Percentiles rank a stretch among this genome's conserved stretches.
Evolutionary conservation across 1,140 invertebrate genomes (phyloP).

Genomic region (Fopius arisanus): DNA sequence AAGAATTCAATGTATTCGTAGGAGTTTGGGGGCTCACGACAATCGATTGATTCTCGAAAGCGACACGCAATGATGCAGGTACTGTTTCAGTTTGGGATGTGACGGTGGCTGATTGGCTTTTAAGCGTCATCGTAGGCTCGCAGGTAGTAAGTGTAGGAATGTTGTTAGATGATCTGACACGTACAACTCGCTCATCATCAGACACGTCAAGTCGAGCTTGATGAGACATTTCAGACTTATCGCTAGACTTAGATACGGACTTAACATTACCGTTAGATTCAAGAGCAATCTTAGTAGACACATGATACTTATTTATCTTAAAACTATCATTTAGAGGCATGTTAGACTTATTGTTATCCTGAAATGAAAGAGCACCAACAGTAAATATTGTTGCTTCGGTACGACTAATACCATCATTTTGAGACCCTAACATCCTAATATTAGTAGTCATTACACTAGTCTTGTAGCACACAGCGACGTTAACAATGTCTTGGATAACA

Average conservation of each 20-base stretch:
- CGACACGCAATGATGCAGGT: constrained; percentile 56
- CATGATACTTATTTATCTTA: constrained; percentile 55
- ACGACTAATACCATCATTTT: constrained; percentile 64
- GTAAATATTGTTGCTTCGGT: constrained; percentile 66
- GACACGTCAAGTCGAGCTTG: constrained; percentile 48
- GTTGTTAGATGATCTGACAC: constrained; percentile 57
- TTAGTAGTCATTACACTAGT: constrained; percentile 60
- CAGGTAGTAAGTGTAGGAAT: constrained; percentile 64
- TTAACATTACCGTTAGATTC: constrained; percentile 57
- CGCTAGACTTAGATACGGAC: constrained; percentile 62
- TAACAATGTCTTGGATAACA: constrained; percentile 55
- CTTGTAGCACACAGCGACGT: constrained; percentile 56
- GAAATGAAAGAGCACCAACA: constrained; percentile 67
- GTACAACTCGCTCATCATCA: constrained; percentile 36
- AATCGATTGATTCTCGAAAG: constrained; percentile 40
- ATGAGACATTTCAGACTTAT: constrained; percentile 56
- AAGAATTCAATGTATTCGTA: constrained; percentile 26
- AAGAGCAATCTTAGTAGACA: constrained; percentile 46
- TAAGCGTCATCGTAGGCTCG: constrained; percentile 67
- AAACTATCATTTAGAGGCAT: constrained; percentile 62
- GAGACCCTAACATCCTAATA: constrained; percentile 59
- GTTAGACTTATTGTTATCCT: constrained; percentile 65
- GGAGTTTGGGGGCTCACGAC: constrained; percentile 23
- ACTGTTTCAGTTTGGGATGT: constrained; percentile 63
- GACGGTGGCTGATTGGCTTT: constrained; percentile 62